These are phyloP conservation scores for Pituophis catenifer DNA, from an alignment of 2,113 vertebrate genomes.

Conservation along the genomic window DNA sequence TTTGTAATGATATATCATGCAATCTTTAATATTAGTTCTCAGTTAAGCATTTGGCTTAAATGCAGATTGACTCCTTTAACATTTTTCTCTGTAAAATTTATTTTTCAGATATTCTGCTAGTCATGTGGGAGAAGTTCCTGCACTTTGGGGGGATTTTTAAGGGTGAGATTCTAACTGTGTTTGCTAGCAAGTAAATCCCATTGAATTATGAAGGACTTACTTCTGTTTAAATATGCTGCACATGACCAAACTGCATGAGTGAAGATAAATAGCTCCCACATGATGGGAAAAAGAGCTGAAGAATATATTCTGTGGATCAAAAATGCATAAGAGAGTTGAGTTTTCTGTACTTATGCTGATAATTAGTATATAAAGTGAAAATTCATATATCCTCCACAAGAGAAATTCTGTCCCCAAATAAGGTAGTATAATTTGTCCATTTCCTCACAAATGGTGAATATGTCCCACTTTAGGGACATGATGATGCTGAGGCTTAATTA, in stretches of 20 bases:
- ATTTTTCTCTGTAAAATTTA: background rate
- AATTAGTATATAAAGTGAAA: background rate
- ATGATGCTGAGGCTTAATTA: background rate
- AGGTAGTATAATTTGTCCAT: background rate
- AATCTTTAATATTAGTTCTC: background rate
- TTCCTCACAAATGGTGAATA: background rate
- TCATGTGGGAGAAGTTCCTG: background rate
- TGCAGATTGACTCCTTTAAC: background rate
- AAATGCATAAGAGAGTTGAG: background rate
- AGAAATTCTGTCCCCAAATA: background rate
- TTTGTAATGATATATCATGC: background rate
- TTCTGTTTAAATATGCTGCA: background rate
- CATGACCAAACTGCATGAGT: background rate
- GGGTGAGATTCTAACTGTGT: background rate
- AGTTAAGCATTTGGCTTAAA: background rate
- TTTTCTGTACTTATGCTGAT: background rate
- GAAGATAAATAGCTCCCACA: background rate
- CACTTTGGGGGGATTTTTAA: background rate
- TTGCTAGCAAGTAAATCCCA: background rate
- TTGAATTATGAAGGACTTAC: background rate
- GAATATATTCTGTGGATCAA: background rate
- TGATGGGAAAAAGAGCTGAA: background rate
- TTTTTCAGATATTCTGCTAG: background rate
- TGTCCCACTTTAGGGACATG: background rate
- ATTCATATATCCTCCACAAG: background rate